A percentile compares a stretch with the other conserved stretches of the same genome.
Conservation (phyloP, 35 echinoderm and acorn worm species). For the Ophioderma brevispina region DNA sequence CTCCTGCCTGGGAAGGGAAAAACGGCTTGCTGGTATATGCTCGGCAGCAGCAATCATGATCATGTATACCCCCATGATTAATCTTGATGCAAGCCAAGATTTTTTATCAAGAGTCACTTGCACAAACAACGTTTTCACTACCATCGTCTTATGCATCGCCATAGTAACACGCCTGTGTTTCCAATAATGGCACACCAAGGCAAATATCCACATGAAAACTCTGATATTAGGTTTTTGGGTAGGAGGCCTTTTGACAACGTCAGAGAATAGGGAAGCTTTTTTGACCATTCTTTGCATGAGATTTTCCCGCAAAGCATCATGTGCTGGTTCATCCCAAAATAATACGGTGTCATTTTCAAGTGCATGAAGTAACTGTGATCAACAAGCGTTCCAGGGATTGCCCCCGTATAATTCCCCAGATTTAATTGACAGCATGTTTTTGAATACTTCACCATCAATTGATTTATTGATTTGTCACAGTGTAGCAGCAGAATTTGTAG, state of each 20-base stretch:
- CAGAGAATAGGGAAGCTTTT: neutral
- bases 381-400: neutral
- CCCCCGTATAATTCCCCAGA: neutral
- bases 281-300: neutral
- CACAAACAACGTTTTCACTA: neutral
- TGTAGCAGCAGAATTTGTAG: neutral
- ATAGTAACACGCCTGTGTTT: conserved; percentile 32
- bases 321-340: neutral
- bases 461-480: neutral
- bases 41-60: neutral
- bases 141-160: neutral
- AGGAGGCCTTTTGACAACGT: neutral
- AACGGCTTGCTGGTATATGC: neutral
- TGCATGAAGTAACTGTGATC: neutral
- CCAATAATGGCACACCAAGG: conserved; percentile 29
- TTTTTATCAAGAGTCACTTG: neutral
- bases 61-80: conserved; percentile 41
- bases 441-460: neutral
- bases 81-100: conserved; percentile 47
- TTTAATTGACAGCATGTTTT: neutral
- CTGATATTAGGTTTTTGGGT: neutral
- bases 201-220: conserved; percentile 50
- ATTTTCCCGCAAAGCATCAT: neutral
- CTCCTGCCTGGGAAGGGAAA: neutral
- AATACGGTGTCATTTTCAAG: neutral